Conservation (phyloP, 1,140 invertebrate species). For the Hetaerina americana region DNA sequence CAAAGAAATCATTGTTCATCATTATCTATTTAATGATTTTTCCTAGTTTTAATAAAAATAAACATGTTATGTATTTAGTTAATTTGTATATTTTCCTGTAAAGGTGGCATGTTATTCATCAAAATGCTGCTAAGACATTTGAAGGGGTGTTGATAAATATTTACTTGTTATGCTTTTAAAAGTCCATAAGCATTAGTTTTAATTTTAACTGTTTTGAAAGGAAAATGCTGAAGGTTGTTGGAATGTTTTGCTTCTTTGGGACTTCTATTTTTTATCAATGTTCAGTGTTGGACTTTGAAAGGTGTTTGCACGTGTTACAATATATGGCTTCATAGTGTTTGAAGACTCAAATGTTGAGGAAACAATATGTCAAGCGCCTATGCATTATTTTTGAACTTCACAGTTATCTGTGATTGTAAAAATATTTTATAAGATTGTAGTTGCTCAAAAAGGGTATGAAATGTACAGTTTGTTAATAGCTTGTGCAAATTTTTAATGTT, state of each 20-base stretch:
- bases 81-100: background rate
- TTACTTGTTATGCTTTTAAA: background rate
- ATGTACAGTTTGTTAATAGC: background rate
- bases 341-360: background rate
- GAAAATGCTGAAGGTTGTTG: background rate
- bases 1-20: too few species aligned
- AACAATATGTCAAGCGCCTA: background rate
- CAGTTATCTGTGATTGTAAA: background rate
- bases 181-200: background rate
- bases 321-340: background rate
- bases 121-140: background rate
- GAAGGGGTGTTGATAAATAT: background rate
- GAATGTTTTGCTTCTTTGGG: background rate
- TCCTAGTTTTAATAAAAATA: too few species aligned
- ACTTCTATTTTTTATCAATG: background rate
- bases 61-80: too few species aligned
- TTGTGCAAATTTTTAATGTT: constrained; percentile 1
- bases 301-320: background rate
- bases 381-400: background rate
- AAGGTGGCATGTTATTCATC: background rate
- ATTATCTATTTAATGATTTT: too few species aligned
- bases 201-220: background rate
- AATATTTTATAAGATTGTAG: background rate
- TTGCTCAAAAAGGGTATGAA: background rate
- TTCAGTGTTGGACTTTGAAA: background rate